These are phyloP conservation scores for Psittacula cyanocephala DNA, from an alignment of 2,113 vertebrate species.

Conservation along the genomic window DNA sequence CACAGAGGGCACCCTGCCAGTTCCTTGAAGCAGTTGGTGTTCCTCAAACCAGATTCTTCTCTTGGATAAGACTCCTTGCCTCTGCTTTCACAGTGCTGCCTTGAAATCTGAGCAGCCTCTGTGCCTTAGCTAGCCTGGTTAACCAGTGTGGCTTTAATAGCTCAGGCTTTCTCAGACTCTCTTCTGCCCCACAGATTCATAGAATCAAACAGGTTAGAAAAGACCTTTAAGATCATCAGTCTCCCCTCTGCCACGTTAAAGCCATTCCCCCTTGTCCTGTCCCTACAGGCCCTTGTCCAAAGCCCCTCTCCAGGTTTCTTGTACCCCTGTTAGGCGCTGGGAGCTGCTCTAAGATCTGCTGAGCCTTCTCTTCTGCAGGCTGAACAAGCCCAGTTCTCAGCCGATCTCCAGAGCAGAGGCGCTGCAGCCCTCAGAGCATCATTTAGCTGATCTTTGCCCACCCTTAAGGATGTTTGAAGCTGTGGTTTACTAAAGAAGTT, in stretches of 20 bases:
- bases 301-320: background rate
- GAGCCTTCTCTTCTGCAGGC: background rate
- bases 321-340: background rate
- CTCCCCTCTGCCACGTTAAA: background rate
- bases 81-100: background rate
- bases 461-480: background rate
- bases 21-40: slow-evolving; percentile 1
- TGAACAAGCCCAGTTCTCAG: background rate
- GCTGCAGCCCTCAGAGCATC: background rate
- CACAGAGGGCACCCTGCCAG: background rate
- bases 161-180: background rate
- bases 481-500: background rate
- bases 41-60: background rate
- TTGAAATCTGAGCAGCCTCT: background rate
- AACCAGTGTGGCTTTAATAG: background rate
- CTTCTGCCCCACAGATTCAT: background rate
- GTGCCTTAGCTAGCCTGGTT: background rate
- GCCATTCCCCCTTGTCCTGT: background rate
- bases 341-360: background rate
- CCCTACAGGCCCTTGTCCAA: background rate
- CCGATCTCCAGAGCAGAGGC: background rate
- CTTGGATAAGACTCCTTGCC: background rate
- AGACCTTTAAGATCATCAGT: background rate
- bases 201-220: background rate
- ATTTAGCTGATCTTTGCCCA: background rate